phyloP scores from a whole-genome alignment of 30 jellyfish, hydroid and myxozoan genomes.

The Pelagia noctiluca region DNA sequence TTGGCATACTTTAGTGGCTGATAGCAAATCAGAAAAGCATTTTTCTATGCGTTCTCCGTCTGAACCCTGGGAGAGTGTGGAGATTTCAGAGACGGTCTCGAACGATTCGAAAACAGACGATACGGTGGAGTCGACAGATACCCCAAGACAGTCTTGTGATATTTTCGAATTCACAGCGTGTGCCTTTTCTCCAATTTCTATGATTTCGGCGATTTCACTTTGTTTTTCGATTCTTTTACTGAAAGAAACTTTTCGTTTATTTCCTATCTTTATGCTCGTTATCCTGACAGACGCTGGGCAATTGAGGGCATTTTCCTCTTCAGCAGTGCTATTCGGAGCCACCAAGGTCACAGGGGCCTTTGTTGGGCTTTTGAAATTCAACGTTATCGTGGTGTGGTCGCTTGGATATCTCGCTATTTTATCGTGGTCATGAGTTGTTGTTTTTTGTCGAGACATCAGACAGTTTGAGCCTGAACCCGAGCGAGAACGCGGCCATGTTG shows the following conservation, averaged over 20 bases:
- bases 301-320: no score
- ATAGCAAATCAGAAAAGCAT: conserved; percentile 26
- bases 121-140: conserved; percentile 52
- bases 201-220: no score
- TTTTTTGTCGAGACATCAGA: no score
- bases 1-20: background rate
- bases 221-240: no score
- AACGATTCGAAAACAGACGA: conserved; percentile 59
- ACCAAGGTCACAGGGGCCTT: background rate
- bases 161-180: background rate
- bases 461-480: no score
- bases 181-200: background rate
- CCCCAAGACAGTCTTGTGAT: conserved; percentile 56
- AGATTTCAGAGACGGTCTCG: conserved; percentile 60
- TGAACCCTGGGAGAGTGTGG: conserved; percentile 36
- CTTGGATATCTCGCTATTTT: background rate
- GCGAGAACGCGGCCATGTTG: no score
- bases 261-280: no score
- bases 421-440: no score
- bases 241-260: no score
- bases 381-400: background rate
- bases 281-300: background rate
- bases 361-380: background rate
- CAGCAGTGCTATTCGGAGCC: background rate
- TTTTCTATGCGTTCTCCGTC: conserved; percentile 59